These are phyloP conservation scores for Sinocyclocheilus rhinocerous DNA, from an alignment of 2,113 vertebrate species.

Conservation along the genomic window DNA sequence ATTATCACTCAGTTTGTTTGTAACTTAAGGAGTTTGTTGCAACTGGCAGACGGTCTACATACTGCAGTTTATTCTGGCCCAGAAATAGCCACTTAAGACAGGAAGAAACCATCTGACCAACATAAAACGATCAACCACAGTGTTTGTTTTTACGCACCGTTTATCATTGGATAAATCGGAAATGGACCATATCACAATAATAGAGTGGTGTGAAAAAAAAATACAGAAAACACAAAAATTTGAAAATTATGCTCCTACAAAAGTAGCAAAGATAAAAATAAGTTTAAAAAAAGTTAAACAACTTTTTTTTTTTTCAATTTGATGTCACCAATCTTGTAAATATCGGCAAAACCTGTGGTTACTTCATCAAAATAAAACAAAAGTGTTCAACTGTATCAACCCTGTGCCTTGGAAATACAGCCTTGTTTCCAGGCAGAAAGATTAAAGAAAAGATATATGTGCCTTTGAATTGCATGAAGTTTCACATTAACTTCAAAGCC, in stretches of 20 bases:
- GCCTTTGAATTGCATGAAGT: neutral
- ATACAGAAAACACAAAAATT: too few relatives aligned
- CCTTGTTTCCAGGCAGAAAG: conserved; percentile 7
- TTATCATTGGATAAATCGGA: neutral
- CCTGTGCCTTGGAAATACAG: neutral
- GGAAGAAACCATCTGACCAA: neutral
- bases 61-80: neutral
- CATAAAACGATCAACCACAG: neutral
- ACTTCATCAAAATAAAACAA: neutral
- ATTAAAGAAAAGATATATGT: neutral
- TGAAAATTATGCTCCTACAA: too few relatives aligned
- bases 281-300: too few relatives aligned
- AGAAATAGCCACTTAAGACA: neutral
- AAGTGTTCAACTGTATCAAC: neutral
- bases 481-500: conserved; percentile 9
- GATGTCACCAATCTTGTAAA: neutral
- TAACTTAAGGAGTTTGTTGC: neutral
- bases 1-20: neutral
- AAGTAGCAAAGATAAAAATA: too few relatives aligned
- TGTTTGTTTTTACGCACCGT: neutral
- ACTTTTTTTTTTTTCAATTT: neutral
- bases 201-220: too few relatives aligned
- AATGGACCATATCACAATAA: neutral
- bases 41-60: neutral
- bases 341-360: too few relatives aligned